A percentile compares a stretch with the other conserved stretches of the same genome.
Conservation (phyloP, 2,797 vertebrate genomes). For the Natrix natrix region DNA sequence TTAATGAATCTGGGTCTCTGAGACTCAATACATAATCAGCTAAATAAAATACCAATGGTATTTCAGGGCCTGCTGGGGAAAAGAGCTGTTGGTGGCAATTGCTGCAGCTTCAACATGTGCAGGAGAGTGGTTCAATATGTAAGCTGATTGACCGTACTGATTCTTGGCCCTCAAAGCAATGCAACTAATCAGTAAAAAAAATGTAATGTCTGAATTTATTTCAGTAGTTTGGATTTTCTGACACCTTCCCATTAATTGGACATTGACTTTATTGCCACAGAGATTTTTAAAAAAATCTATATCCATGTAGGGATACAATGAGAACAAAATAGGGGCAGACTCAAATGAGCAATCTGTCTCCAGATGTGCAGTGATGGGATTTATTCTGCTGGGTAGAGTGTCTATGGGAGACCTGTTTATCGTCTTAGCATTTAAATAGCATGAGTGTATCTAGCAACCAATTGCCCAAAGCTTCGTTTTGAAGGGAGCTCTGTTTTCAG, state of each 20-base stretch:
- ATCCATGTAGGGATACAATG: background rate
- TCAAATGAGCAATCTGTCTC: background rate
- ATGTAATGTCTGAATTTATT: background rate
- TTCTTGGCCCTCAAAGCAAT: background rate
- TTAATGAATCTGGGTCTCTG: background rate
- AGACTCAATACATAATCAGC: background rate
- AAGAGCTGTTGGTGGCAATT: background rate
- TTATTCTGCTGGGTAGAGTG: background rate
- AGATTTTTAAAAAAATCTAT: background rate
- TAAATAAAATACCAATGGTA: background rate
- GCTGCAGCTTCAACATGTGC: background rate
- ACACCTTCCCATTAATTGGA: background rate
- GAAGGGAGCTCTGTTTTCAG: background rate
- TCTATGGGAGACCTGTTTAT: background rate
- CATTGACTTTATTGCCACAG: background rate
- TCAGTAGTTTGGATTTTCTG: background rate
- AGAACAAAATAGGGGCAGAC: background rate
- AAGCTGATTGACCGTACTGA: background rate
- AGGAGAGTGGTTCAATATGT: background rate
- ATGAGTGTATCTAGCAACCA: background rate
- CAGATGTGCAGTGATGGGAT: background rate
- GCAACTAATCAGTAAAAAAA: background rate
- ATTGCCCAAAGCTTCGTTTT: background rate
- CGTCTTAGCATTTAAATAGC: background rate
- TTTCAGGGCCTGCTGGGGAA: background rate